phyloP scores from a whole-genome alignment of 2,888 invertebrate genomes.

The Pterostichus madidus region DNA sequence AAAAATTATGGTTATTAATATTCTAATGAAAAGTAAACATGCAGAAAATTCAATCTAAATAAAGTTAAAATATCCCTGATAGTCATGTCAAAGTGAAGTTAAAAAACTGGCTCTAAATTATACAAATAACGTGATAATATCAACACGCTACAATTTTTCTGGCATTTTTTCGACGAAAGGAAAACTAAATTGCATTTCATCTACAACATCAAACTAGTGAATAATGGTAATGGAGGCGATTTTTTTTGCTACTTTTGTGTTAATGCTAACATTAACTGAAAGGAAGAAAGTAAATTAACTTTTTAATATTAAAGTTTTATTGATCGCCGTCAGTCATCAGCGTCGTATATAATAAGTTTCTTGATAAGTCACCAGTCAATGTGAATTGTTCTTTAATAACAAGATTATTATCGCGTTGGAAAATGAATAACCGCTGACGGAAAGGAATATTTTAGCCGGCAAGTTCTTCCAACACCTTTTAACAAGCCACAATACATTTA shows the following conservation, averaged over 20 bases:
- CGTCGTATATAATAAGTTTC: conserved; percentile 25
- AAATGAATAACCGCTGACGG: conserved; percentile 34
- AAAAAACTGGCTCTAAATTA: conserved; percentile 28
- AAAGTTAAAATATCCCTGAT: conserved; percentile 12
- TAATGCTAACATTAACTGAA: background rate
- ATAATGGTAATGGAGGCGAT: conserved; percentile 22
- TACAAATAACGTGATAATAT: conserved; percentile 47
- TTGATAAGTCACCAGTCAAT: conserved; percentile 28
- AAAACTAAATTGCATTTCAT: conserved; percentile 41
- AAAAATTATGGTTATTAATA: conserved; percentile 16
- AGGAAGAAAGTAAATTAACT: conserved; percentile 30
- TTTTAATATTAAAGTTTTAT: conserved; percentile 25
- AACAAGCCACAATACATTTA: conserved; percentile 24
- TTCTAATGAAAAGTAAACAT: conserved; percentile 38
- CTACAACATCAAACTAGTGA: conserved; percentile 11
- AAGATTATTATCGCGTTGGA: conserved; percentile 20
- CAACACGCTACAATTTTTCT: conserved; percentile 38
- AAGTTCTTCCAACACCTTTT: conserved; percentile 16
- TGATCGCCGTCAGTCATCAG: background rate
- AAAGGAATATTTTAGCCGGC: conserved; percentile 24
- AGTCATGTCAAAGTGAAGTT: conserved; percentile 40
- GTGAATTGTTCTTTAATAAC: conserved; percentile 35
- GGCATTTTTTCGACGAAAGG: conserved; percentile 44
- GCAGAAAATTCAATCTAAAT: conserved; percentile 46
- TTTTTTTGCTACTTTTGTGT: background rate